These are phyloP conservation scores for Odontomachus brunneus DNA, from an alignment of 1,140 invertebrate species.

Conservation along the genomic window DNA sequence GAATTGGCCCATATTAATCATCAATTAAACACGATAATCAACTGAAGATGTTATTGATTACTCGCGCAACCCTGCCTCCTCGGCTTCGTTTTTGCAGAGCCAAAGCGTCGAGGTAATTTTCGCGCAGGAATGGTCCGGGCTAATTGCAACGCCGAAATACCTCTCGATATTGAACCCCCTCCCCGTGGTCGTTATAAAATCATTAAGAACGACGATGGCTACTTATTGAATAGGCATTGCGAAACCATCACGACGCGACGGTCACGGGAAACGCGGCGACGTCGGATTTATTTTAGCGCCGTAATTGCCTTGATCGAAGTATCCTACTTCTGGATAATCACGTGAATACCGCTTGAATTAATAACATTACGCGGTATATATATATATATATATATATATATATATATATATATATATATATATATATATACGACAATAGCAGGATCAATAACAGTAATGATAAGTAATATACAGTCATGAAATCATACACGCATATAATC, in stretches of 20 bases:
- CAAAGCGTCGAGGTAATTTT: not conserved
- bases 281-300: not conserved
- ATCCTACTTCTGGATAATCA: slow-evolving; percentile 16
- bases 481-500: too few species aligned
- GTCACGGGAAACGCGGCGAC: not conserved
- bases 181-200: not conserved
- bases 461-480: too few species aligned
- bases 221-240: not conserved
- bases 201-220: not conserved
- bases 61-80: too few species aligned
- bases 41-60: too few species aligned
- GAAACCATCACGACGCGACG: not conserved
- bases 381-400: too few species aligned
- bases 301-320: not conserved
- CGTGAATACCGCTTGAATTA: not conserved
- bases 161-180: not conserved
- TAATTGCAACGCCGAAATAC: not conserved
- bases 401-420: too few species aligned
- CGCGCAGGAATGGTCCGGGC: not conserved
- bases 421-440: too few species aligned
- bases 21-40: too few species aligned
- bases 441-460: too few species aligned
- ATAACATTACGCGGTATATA: not conserved
- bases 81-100: too few species aligned
- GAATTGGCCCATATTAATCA: too few species aligned